Evolutionary conservation across 2,888 invertebrate genomes (phyloP).

Genomic region (Synanthedon vespiformis): DNA sequence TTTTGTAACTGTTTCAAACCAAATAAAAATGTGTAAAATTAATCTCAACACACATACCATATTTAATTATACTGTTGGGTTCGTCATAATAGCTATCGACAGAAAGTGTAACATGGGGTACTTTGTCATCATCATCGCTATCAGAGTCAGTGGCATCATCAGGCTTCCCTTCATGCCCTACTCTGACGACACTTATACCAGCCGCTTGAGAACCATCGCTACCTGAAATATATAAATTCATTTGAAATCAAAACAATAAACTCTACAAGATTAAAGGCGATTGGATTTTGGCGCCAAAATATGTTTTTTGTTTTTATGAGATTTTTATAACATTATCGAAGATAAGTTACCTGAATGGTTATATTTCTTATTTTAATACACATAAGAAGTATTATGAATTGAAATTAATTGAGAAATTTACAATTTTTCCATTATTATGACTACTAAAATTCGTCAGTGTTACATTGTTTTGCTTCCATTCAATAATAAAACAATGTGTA

Average conservation of each 20-base stretch:
- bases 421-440: too few relatives aligned
- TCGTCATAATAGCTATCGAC: constrained; percentile 76
- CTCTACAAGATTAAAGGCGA: neutral
- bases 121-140: constrained; percentile 71
- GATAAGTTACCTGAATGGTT: too few relatives aligned
- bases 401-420: too few relatives aligned
- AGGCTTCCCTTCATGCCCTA: constrained; percentile 63
- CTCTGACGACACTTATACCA: constrained; percentile 73
- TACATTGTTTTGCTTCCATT: too few relatives aligned
- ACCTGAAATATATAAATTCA: constrained; percentile 23
- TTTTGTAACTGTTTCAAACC: neutral
- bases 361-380: too few relatives aligned
- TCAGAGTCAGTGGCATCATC: constrained; percentile 71
- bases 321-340: too few relatives aligned
- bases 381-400: too few relatives aligned
- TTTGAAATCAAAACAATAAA: neutral
- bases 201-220: constrained; percentile 69
- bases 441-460: too few relatives aligned
- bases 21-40: neutral
- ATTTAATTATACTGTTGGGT: constrained; percentile 63
- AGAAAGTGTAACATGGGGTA: constrained; percentile 73
- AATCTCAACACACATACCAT: constrained; percentile 33
- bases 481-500: too few relatives aligned
- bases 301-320: neutral
- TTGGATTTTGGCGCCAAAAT: constrained; percentile 14